Evolutionary conservation across 1,140 invertebrate genomes (phyloP).

Genomic region (Philotrypesis tridentata): DNA sequence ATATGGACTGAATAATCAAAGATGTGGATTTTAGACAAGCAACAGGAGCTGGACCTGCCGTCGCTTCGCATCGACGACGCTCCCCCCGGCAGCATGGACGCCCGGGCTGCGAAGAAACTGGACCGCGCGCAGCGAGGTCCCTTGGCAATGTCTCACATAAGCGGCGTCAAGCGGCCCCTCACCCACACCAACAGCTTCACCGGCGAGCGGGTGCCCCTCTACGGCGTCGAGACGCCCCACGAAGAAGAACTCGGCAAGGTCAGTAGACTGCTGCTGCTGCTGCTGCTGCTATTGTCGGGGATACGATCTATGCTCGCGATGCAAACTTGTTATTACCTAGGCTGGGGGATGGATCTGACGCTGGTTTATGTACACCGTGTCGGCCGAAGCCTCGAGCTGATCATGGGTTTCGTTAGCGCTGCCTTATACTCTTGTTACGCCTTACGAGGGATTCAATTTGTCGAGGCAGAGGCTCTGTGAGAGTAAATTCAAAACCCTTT

Average conservation of each 20-base stretch:
- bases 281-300: too few species aligned
- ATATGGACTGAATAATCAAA: background rate
- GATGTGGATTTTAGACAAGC: constrained; percentile 83
- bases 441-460: too few species aligned
- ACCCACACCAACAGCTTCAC: constrained; percentile 94
- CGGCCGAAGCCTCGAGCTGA: too few species aligned
- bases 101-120: constrained; percentile 76
- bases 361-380: too few species aligned
- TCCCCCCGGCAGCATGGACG: constrained; percentile 73
- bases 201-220: constrained; percentile 89
- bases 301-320: too few species aligned
- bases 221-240: constrained; percentile 92
- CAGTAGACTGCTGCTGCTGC: too few species aligned
- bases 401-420: too few species aligned
- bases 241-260: constrained; percentile 92
- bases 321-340: too few species aligned
- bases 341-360: too few species aligned
- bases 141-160: constrained; percentile 91
- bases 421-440: too few species aligned
- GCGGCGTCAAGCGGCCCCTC: constrained; percentile 89
- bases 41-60: constrained; percentile 95
- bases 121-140: constrained; percentile 77
- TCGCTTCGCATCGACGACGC: constrained; percentile 87
- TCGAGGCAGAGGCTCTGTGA: too few species aligned
- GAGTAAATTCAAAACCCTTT: background rate